phyloP scores from a whole-genome alignment of 2,888 invertebrate genomes.

The Mycalesis mineus region DNA sequence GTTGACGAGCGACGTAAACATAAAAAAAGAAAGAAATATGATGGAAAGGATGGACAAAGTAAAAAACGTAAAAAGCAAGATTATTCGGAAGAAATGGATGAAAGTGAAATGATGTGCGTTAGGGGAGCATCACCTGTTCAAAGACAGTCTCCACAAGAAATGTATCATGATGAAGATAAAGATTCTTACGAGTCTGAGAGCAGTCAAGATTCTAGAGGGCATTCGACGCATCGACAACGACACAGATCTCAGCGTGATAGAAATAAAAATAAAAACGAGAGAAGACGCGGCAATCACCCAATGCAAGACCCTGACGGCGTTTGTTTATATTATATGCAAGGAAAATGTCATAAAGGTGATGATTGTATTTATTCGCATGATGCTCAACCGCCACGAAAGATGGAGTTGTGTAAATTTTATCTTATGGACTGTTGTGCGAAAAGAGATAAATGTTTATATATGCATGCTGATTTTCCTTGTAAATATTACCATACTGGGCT shows the following conservation, averaged over 20 bases:
- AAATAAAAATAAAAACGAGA: conserved; percentile 73
- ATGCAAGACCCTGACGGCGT: conserved; percentile 83
- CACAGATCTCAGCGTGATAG: conserved; percentile 45
- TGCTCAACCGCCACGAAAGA: conserved; percentile 87
- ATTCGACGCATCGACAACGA: conserved; percentile 27
- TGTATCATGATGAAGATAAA: conserved; percentile 72
- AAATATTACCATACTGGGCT: conserved; percentile 97
- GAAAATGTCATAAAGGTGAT: conserved; percentile 90
- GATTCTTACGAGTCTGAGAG: conserved; percentile 76
- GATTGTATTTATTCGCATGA: conserved; percentile 94
- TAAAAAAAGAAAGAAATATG: conserved; percentile 78
- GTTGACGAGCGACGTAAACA: conserved; percentile 73
- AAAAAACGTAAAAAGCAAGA: conserved; percentile 79
- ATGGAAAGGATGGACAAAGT: conserved; percentile 75
- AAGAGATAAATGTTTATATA: conserved; percentile 95
- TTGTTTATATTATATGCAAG: conserved; percentile 92
- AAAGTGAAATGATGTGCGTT: conserved; percentile 88
- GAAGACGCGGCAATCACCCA: conserved; percentile 76
- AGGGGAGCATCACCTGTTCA: conserved; percentile 85
- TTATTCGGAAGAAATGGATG: conserved; percentile 81
- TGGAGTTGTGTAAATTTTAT: conserved; percentile 98
- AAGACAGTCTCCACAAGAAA: conserved; percentile 47
- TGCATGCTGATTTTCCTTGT: conserved; percentile 98
- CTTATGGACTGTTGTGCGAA: conserved; percentile 97
- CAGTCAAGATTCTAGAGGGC: conserved; percentile 75